Evolutionary conservation across 2,888 invertebrate genomes (phyloP).

Genomic region (Mamestra brassicae): DNA sequence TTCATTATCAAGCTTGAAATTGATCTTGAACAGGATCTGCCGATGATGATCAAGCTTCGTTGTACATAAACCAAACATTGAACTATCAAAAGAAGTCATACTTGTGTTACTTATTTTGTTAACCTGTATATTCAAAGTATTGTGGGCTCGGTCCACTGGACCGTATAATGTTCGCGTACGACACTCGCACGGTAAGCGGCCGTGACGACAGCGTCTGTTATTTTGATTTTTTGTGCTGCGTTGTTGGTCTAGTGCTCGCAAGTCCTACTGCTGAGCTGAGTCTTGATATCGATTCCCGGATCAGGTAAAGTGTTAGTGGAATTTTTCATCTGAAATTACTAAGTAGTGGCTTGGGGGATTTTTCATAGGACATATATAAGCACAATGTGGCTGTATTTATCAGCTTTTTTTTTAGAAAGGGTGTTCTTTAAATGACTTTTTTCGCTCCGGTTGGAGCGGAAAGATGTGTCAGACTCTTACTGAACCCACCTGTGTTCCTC

Average conservation of each 20-base stretch:
- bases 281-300: neutral
- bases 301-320: neutral
- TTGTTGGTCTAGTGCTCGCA: neutral
- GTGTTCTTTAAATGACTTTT: too few relatives aligned
- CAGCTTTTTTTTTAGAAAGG: too few relatives aligned
- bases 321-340: too few relatives aligned
- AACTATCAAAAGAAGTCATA: neutral
- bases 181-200: slow-evolving; percentile 46
- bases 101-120: slow-evolving; percentile 24
- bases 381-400: too few relatives aligned
- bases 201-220: slow-evolving; percentile 49
- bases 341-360: too few relatives aligned
- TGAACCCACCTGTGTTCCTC: too few relatives aligned
- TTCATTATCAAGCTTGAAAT: too few relatives aligned
- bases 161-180: slow-evolving; percentile 45
- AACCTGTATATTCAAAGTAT: slow-evolving; percentile 44
- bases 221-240: slow-evolving; percentile 21
- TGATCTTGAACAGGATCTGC: too few relatives aligned
- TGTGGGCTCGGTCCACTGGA: slow-evolving; percentile 43
- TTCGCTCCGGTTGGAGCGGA: too few relatives aligned
- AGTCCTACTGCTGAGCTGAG: neutral
- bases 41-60: too few relatives aligned
- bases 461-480: too few relatives aligned
- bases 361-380: too few relatives aligned
- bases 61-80: neutral